Evolutionary conservation across 1,140 invertebrate genomes (phyloP).

Genomic region (Holcopasites calliopsidis): DNA sequence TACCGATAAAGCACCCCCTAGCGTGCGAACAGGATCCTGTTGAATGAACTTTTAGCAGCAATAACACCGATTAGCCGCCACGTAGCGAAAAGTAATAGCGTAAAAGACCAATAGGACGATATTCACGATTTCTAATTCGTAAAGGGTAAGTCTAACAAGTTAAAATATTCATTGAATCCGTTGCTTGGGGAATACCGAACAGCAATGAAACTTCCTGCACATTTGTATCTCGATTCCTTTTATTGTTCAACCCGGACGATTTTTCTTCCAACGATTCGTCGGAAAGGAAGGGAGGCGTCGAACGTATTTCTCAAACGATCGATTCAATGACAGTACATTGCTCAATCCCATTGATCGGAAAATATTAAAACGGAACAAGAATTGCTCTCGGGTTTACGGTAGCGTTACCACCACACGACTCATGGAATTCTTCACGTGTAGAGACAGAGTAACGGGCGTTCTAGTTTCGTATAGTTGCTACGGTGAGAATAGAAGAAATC

Average conservation of each 20-base stretch:
- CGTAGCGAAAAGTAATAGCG: constrained; percentile 55
- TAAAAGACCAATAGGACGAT: constrained; percentile 63
- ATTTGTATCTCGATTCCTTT: not conserved
- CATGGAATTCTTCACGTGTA: constrained; percentile 36
- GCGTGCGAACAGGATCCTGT: constrained; percentile 36
- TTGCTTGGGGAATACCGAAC: constrained; percentile 2
- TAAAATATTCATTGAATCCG: constrained; percentile 32
- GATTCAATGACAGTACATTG: constrained; percentile 53
- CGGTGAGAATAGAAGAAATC: not conserved
- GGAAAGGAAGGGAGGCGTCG: not conserved
- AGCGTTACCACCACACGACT: constrained; percentile 40
- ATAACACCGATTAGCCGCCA: constrained; percentile 59
- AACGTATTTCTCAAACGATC: not conserved
- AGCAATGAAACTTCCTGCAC: not conserved
- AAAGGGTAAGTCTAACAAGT: constrained; percentile 58
- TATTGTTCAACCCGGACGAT: too few species aligned
- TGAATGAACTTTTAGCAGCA: constrained; percentile 60
- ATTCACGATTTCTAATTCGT: constrained; percentile 59
- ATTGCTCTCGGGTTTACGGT: constrained; percentile 44
- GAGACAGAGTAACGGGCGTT: constrained; percentile 32
- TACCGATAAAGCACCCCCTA: constrained; percentile 25
- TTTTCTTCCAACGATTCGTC: not conserved
- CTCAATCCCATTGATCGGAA: constrained; percentile 59
- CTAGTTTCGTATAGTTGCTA: constrained; percentile 34
- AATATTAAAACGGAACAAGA: constrained; percentile 35